Conservation (phyloP, 1,140 invertebrate species). For the Mylabris phalerata region DNA sequence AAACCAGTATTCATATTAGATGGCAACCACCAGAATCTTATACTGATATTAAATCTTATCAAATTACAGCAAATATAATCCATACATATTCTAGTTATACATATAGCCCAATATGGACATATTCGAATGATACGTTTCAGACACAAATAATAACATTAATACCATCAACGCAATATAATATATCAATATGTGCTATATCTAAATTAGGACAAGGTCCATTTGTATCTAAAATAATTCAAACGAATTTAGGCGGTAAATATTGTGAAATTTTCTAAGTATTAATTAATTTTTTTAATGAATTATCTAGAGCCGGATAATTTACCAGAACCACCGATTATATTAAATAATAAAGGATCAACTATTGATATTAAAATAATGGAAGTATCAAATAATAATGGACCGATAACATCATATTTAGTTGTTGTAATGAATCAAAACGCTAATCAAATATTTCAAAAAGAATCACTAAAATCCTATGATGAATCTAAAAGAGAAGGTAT, state of each 20-base stretch:
- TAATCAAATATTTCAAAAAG: constrained; percentile 52
- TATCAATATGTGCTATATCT: constrained; percentile 29
- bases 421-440: constrained; percentile 61
- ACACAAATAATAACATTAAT: constrained; percentile 29
- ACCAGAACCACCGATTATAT: constrained; percentile 55
- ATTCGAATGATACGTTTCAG: constrained; percentile 34
- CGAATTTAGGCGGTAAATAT: constrained; percentile 30
- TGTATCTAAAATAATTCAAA: constrained; percentile 30
- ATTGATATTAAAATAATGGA: constrained; percentile 56
- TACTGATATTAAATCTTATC: constrained; percentile 30
- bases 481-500: constrained; percentile 52
- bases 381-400: constrained; percentile 65
- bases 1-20: constrained; percentile 26
- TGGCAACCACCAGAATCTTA: constrained; percentile 35
- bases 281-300: background rate
- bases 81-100: constrained; percentile 32
- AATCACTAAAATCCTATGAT: constrained; percentile 51
- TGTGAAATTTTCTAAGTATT: background rate
- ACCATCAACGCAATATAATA: constrained; percentile 35
- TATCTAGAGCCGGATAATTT: constrained; percentile 52
- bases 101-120: constrained; percentile 22
- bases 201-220: constrained; percentile 21
- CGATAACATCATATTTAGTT: constrained; percentile 62
- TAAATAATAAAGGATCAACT: constrained; percentile 48
- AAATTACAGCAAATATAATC: constrained; percentile 29